Evolutionary conservation across 2,888 invertebrate species (phyloP), one percentile per base, ranked within the genome.

Genomic region (Aelia acuminata): DNA sequence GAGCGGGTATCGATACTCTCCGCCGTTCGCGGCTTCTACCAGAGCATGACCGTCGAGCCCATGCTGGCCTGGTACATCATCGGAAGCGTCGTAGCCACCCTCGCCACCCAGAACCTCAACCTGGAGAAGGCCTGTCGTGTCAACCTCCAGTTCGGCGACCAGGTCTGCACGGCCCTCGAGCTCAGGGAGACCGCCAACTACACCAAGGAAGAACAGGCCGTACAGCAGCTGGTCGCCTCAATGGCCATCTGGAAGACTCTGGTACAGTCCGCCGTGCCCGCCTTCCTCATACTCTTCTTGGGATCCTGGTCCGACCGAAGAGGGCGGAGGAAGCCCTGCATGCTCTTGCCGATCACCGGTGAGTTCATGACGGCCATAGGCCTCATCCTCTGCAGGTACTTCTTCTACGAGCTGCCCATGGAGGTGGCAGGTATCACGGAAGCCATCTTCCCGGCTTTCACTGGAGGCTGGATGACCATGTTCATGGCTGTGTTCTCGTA

Each of bases 401-500:
- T 94, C 92, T 96, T 96, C 92, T 94, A 96, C 91, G 94, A 96
- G 91, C 92, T 96, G 63, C 96, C 96, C 0, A 96, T 97, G 94
- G 97, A 97, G 93, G 91, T 91, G 31, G 95, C 96, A 26, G 97
- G 96, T 0, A 94, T 96, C 10, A 95, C 96, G 0, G 97, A 97
- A 92, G 96, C 96, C 0, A 93, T 97, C 90, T 96, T 96, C 92
- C 97, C 97, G 4, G 96, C 96, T 0, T 91, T 97, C 13, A 96
- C 96, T 1, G 96, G 97, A 18, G 97, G 97, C 15, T 97, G 97
- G 97, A 96, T 96, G 92, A 96, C 96, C 49, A 96, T 97, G 96
- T 95, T 97, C 91, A 97, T 97, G 96, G 96, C 96, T 35, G 95
- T 97, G 90, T 96, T 98, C 93, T 96, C 97, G 92, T 98, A 97